Evolutionary conservation across 2,113 vertebrate genomes (phyloP).

Genomic region (Atlantisia rogersi): DNA sequence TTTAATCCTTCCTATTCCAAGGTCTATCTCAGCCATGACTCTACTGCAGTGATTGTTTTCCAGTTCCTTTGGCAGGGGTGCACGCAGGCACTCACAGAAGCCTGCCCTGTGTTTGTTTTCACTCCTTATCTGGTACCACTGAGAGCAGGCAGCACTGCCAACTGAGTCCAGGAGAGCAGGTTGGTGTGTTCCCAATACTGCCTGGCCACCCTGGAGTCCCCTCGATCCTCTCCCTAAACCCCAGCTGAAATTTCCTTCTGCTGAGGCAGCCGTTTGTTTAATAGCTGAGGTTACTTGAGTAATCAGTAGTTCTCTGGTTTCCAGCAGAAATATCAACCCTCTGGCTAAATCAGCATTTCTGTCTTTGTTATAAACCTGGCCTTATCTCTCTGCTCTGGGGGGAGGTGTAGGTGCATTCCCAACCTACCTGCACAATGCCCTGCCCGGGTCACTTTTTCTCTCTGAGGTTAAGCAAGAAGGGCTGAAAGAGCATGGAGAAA

Average conservation of each 20-base stretch:
- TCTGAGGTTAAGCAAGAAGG: background rate
- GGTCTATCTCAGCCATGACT: background rate
- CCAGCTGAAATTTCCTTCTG: background rate
- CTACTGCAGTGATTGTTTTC: background rate
- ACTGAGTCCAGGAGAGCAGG: background rate
- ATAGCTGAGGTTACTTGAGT: constrained; percentile 3
- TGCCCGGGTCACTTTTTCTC: background rate
- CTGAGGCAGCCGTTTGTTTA: constrained; percentile 2
- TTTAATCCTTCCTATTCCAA: background rate
- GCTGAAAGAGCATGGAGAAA: background rate
- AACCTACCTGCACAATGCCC: background rate
- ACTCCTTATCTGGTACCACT: background rate
- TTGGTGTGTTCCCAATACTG: background rate
- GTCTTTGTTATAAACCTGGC: background rate
- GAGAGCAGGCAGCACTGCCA: background rate
- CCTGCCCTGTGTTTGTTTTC: background rate
- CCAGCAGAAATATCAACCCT: background rate
- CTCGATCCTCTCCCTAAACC: background rate
- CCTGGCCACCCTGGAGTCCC: background rate
- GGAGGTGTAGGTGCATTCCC: background rate
- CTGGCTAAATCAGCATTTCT: background rate
- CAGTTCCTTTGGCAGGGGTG: background rate
- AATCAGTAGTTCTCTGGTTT: constrained; percentile 30
- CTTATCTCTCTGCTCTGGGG: background rate
- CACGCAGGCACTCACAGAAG: background rate